These are phyloP conservation scores for Mustela lutreola DNA, from an alignment of 2,113 vertebrate genomes.

Conservation along the genomic window DNA sequence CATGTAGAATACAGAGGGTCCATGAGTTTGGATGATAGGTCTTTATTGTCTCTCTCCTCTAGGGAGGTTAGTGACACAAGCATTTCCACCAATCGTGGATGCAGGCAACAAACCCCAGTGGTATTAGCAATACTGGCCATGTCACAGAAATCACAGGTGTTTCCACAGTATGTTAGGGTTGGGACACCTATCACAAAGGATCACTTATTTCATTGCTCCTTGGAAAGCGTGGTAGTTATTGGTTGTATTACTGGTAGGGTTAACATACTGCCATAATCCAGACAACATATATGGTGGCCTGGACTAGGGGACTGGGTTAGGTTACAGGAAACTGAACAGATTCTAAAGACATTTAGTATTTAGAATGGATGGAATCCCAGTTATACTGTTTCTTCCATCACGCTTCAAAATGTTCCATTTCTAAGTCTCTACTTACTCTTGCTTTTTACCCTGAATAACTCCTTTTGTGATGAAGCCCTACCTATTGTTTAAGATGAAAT, in stretches of 20 bases:
- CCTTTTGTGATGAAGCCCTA: not conserved
- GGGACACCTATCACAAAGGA: not conserved
- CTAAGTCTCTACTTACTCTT: not conserved
- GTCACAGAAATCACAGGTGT: not conserved
- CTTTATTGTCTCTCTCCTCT: not conserved
- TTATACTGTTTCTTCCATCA: not conserved
- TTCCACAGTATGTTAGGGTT: not conserved
- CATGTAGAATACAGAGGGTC: not conserved
- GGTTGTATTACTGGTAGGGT: not conserved
- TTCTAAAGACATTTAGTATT: not conserved
- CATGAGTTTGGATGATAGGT: not conserved
- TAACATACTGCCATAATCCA: not conserved
- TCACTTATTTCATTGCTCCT: not conserved
- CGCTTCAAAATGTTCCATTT: not conserved
- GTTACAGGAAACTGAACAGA: not conserved
- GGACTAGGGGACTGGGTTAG: not conserved
- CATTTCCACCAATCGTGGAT: not conserved
- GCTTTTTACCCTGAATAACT: not conserved
- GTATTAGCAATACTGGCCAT: not conserved
- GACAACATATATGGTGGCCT: not conserved
- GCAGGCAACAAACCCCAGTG: not conserved
- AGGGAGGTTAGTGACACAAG: not conserved
- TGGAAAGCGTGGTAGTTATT: not conserved
- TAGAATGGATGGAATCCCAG: not conserved
- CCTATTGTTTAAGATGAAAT: not conserved